Conservation (phyloP, 1,140 invertebrate species). For the Centruroides vittatus region DNA sequence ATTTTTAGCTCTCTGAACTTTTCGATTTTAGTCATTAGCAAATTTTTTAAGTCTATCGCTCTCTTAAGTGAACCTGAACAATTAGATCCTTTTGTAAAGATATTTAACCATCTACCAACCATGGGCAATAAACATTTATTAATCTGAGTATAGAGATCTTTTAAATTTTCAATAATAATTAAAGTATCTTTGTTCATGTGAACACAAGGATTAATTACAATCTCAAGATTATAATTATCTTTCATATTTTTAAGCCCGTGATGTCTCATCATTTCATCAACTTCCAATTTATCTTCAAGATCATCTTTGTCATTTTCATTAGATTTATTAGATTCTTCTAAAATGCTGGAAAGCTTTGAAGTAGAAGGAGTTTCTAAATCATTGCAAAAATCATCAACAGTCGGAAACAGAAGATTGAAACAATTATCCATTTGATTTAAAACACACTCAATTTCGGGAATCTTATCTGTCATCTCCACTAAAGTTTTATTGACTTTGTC, state of each 20-base stretch:
- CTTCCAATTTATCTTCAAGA: neutral
- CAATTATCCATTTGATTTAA: constrained; percentile 29
- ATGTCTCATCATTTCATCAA: constrained; percentile 5
- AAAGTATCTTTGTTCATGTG: constrained; percentile 18
- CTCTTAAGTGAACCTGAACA: constrained; percentile 16
- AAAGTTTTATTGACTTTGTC: constrained; percentile 22
- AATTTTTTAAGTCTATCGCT: constrained; percentile 21
- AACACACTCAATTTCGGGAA: constrained; percentile 9
- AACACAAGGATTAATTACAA: constrained; percentile 5
- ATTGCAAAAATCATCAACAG: constrained; percentile 23
- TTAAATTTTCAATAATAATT: constrained; percentile 20
- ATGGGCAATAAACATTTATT: constrained; percentile 13
- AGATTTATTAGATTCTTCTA: neutral
- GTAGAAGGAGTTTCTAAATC: constrained; percentile 1
- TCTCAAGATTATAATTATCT: constrained; percentile 2
- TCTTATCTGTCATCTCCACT: constrained; percentile 24
- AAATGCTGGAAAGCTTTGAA: neutral
- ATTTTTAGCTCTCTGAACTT: constrained; percentile 20
- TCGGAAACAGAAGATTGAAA: constrained; percentile 29
- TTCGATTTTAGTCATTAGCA: constrained; percentile 7
- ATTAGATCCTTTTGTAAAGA: constrained; percentile 11
- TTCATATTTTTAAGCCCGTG: constrained; percentile 16
- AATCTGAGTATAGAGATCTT: constrained; percentile 22
- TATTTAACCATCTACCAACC: constrained; percentile 18
- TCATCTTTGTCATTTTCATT: neutral